phyloP scores from a whole-genome alignment of 1,140 invertebrate genomes.

The Magallana ariakensis region DNA sequence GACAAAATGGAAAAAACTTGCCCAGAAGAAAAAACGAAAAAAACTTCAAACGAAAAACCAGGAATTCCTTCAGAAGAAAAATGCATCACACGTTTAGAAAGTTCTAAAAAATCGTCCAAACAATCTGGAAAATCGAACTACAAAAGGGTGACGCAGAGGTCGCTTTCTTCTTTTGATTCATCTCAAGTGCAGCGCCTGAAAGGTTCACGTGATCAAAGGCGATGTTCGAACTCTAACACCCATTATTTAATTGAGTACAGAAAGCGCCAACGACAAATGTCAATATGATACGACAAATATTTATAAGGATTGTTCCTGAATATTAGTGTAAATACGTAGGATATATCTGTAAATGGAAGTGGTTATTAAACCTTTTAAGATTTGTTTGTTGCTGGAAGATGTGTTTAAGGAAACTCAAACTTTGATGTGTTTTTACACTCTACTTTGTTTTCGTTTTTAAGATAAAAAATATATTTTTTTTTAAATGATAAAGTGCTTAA shows the following conservation, averaged over 20 bases:
- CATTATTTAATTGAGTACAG: slow-evolving; percentile 9
- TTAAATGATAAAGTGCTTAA: too few species aligned
- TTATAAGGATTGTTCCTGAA: too few species aligned
- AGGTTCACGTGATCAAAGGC: neutral
- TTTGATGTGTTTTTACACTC: too few species aligned
- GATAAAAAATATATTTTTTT: too few species aligned
- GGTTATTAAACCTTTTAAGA: too few species aligned
- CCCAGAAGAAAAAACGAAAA: neutral
- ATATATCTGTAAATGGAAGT: too few species aligned
- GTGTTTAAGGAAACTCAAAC: too few species aligned
- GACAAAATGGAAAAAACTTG: neutral
- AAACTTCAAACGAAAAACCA: neutral
- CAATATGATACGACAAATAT: neutral
- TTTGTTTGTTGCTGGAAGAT: too few species aligned
- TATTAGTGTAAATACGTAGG: too few species aligned
- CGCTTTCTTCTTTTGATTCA: neutral
- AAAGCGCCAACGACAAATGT: slow-evolving; percentile 8
- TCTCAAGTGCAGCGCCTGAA: neutral
- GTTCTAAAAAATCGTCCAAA: neutral
- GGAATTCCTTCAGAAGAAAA: neutral
- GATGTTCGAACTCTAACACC: neutral
- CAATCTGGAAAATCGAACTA: neutral
- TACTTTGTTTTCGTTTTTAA: too few species aligned
- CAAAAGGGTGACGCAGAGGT: slow-evolving; percentile 3
- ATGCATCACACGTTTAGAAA: neutral